Conservation (phyloP, 1,140 invertebrate species). For the Belonocnema kinseyi region DNA sequence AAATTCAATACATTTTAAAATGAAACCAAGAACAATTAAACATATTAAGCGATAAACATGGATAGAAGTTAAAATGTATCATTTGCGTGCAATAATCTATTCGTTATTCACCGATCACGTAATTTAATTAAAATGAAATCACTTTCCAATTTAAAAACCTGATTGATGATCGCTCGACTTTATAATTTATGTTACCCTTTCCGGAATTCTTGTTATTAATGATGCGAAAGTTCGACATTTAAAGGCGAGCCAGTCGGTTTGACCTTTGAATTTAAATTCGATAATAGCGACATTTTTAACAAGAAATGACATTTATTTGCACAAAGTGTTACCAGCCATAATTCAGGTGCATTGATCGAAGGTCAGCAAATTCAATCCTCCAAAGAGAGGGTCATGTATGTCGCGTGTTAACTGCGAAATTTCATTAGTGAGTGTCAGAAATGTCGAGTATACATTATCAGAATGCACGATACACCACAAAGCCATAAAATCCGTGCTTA, state of each 20-base stretch:
- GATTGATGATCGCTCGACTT: no score
- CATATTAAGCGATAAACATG: no score
- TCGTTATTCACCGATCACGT: no score
- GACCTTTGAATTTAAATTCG: conserved; percentile 9
- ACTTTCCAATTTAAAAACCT: no score
- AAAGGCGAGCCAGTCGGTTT: not conserved
- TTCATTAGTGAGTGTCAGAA: conserved; percentile 23
- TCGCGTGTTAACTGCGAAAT: conserved; percentile 24
- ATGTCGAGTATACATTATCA: conserved; percentile 26
- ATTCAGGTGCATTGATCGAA: conserved; percentile 11
- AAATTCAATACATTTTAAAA: no score
- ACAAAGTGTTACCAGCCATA: not conserved
- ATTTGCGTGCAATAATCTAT: no score
- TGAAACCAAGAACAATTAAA: no score
- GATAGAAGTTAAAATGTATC: no score
- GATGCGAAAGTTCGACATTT: no score
- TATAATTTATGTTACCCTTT: no score
- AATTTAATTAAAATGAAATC: no score
- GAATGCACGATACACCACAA: conserved; percentile 13
- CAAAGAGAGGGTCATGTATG: conserved; percentile 7
- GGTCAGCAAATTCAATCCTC: conserved; percentile 16
- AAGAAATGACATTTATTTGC: not conserved
- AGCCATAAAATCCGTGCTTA: conserved; percentile 22
- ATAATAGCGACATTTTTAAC: conserved; percentile 2
- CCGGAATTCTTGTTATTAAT: no score